Percentiles rank a stretch among this genome's conserved stretches.
These are phyloP conservation scores for Muscicapa comitata DNA, from an alignment of 2,797 vertebrate genomes.

Conservation along the genomic window DNA sequence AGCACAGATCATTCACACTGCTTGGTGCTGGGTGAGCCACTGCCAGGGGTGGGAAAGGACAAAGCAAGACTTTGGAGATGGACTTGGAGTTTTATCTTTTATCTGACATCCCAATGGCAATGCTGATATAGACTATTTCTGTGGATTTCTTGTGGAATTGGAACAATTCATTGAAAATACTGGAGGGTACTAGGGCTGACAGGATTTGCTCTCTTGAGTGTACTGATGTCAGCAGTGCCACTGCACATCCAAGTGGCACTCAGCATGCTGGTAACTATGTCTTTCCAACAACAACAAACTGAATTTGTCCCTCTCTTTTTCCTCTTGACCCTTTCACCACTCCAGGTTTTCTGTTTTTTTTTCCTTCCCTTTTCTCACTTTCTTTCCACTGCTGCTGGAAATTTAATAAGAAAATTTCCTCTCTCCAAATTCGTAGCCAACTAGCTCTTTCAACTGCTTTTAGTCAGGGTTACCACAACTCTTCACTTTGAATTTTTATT, in stretches of 20 bases:
- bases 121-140: not conserved
- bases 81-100: not conserved
- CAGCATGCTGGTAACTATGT: rapidly evolving
- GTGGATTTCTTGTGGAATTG: not conserved
- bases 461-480: constrained; percentile 30
- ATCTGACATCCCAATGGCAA: not conserved
- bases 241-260: not conserved
- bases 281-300: not conserved
- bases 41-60: not conserved
- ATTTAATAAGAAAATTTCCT: constrained; percentile 10
- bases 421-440: not conserved
- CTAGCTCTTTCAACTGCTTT: constrained; percentile 8
- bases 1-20: not conserved
- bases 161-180: not conserved
- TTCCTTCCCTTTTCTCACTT: not conserved
- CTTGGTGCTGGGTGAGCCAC: rapidly evolving
- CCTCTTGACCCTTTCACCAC: not conserved
- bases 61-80: not conserved
- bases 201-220: not conserved
- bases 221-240: not conserved
- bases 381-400: not conserved
- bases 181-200: not conserved
- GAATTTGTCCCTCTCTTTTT: not conserved
- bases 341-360: not conserved
- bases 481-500: constrained; percentile 47